Conservation (phyloP, 1,140 invertebrate species). For the Rhysida immarginata region DNA sequence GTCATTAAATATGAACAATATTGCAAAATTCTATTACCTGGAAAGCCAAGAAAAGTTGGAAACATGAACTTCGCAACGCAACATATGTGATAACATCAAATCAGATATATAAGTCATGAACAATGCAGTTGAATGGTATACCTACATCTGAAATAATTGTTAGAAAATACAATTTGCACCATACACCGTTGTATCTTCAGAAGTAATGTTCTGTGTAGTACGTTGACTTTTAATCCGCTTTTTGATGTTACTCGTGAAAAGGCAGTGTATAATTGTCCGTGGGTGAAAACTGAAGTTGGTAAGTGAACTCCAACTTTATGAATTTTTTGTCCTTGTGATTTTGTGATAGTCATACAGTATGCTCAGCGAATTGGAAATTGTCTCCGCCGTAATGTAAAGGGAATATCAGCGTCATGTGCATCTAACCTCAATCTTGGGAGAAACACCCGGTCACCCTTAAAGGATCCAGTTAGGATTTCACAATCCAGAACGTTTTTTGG, state of each 20-base stretch:
- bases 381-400: slow-evolving; percentile 27
- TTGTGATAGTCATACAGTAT: slow-evolving; percentile 40
- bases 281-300: slow-evolving; percentile 26
- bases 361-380: slow-evolving; percentile 35
- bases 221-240: not conserved
- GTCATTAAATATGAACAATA: too few species aligned
- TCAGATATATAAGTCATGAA: too few species aligned
- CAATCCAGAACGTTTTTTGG: not conserved
- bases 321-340: slow-evolving; percentile 36
- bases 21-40: too few species aligned
- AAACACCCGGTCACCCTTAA: not conserved
- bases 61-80: too few species aligned
- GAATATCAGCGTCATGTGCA: not conserved
- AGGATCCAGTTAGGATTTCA: not conserved
- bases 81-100: too few species aligned
- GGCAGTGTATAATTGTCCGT: slow-evolving; percentile 34
- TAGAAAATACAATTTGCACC: too few species aligned
- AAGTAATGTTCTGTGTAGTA: too few species aligned
- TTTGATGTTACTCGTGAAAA: slow-evolving; percentile 11
- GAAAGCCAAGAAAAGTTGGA: too few species aligned
- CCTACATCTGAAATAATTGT: too few species aligned
- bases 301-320: slow-evolving; percentile 27
- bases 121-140: too few species aligned
- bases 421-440: not conserved
- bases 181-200: too few species aligned